Evolutionary conservation across 2,797 vertebrate species (phyloP), one percentile per base, ranked within the genome.

Genomic region (Acrocephalus scirpaceus): DNA sequence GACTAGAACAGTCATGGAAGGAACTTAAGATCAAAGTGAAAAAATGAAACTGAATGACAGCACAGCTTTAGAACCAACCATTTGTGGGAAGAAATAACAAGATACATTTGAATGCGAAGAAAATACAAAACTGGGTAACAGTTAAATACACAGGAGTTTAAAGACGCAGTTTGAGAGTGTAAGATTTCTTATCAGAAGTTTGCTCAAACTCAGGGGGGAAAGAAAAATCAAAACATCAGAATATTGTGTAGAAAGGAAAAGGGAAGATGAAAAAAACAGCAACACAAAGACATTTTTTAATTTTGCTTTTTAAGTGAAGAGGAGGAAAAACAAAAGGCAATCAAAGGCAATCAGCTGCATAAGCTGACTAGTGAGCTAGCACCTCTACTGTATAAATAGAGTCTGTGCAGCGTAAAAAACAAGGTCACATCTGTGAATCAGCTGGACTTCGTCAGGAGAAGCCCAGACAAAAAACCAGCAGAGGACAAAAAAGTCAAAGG

Each of bases 401-500:
- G 40, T 60, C 50, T 75, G 27, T 47, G 44, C 66, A 81, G 44
- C 25, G 2, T 50, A 53, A 75, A 75, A 57, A 70, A 10, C 4
- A 6, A 58, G 40, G 34, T 56, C 56, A 58, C 94, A 88, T 86
- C 72, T 97, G 92, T 5, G 1, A 29, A 66, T 80, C 92, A 96
- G 88, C 40, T 94, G 91, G 53, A 73, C 21, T 86, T 86, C 10
- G 48, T 75, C 40, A 85, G 45, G 25, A 86, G 42, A 81, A 91
- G 40, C 8, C 26, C 27, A 76, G 74, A 60, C 21, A 87, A 62
- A 80, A 89, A 94, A 86, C 72, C 14, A 30, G 64, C 18, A 82
- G 73, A 90, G 92, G 87, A 72, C 94, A 95, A 93, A 93, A 92
- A 88, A 67, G 83, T 86, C 82, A 96, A 87, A 93, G 96, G 96